These are phyloP conservation scores for Muscicapa striata DNA, from an alignment of 2,797 vertebrate species.

Conservation along the genomic window DNA sequence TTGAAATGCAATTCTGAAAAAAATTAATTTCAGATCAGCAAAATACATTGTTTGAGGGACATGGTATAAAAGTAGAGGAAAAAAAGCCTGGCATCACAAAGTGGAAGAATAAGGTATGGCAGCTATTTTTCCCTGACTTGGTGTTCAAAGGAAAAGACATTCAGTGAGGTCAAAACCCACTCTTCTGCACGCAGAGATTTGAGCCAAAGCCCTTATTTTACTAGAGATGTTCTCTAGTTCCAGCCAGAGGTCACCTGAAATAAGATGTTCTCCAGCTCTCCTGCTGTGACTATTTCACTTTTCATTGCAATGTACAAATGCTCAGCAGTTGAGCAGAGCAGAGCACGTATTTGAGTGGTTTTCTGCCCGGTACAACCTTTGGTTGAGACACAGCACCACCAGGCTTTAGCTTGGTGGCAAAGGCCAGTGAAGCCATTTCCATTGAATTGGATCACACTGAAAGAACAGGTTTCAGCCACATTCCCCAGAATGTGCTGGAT, in stretches of 20 bases:
- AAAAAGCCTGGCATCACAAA: neutral
- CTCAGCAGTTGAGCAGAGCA: neutral
- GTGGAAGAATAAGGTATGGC: neutral
- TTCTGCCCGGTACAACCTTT: neutral
- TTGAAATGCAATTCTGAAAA: neutral
- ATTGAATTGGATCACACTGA: neutral
- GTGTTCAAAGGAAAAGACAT: neutral
- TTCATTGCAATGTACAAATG: neutral
- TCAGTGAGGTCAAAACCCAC: neutral
- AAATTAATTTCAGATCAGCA: neutral
- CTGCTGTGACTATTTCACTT: neutral
- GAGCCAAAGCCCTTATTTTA: neutral
- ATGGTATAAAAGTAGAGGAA: neutral
- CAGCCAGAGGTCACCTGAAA: neutral
- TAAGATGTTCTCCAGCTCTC: neutral
- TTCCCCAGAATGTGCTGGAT: neutral
- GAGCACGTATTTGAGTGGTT: neutral
- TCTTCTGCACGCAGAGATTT: neutral
- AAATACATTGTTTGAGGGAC: neutral
- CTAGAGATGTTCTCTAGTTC: neutral
- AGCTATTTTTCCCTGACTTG: neutral
- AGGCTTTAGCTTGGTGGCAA: neutral
- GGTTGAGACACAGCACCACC: neutral
- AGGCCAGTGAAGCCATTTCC: neutral
- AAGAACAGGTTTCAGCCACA: neutral